These are phyloP conservation scores for Otus sunia DNA, from an alignment of 2,113 vertebrate genomes.

Conservation along the genomic window DNA sequence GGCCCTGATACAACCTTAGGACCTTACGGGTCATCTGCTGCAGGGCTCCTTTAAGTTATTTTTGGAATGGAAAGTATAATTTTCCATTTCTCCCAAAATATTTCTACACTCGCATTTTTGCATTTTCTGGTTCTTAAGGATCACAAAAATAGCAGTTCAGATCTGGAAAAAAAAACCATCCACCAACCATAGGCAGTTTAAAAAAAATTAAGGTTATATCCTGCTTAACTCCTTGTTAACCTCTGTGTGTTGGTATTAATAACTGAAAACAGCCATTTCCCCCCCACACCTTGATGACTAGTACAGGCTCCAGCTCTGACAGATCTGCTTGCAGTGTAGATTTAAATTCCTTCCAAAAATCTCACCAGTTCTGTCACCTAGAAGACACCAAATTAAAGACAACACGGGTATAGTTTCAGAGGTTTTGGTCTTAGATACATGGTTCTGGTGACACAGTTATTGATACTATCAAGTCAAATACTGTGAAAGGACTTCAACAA, in stretches of 20 bases:
- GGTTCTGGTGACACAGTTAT: background rate
- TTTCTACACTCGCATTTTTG: background rate
- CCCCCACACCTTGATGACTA: background rate
- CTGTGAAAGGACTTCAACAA: background rate
- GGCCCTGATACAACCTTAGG: background rate
- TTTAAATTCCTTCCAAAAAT: background rate
- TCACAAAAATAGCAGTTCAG: background rate
- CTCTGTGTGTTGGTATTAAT: background rate
- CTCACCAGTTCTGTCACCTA: background rate
- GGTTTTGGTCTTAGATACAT: background rate
- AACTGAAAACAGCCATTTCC: background rate
- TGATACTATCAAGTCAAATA: fast-evolving
- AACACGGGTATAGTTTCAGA: fast-evolving
- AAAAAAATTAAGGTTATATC: background rate
- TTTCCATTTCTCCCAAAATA: background rate
- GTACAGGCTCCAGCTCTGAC: background rate
- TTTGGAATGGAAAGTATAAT: background rate
- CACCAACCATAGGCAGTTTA: background rate
- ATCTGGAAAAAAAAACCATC: background rate
- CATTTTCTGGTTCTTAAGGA: background rate
- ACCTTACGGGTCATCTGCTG: background rate
- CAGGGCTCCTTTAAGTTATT: background rate
- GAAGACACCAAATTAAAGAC: background rate
- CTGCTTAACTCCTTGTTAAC: background rate
- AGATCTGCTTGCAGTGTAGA: background rate